Conservation (phyloP, 2,888 invertebrate genomes). For the Melanophora roralis region DNA sequence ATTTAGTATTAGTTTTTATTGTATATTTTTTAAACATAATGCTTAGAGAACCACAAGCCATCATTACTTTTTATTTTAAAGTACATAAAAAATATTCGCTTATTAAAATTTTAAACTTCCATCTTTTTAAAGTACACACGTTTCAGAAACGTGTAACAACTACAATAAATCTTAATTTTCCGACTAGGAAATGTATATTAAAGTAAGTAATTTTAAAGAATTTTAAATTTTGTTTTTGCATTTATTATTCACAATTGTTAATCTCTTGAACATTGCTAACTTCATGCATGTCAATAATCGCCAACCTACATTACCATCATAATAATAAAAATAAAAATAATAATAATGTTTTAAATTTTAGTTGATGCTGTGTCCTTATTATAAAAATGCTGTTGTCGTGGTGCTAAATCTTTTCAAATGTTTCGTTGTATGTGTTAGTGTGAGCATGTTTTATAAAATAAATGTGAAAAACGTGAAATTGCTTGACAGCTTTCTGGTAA, state of each 20-base stretch:
- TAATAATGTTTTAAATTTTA: background rate
- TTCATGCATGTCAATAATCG: slow-evolving; percentile 56
- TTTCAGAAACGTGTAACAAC: slow-evolving; percentile 21
- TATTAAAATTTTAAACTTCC: too few species aligned
- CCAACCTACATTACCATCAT: slow-evolving; percentile 30
- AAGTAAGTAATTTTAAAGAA: slow-evolving; percentile 11
- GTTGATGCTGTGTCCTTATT: slow-evolving; percentile 9
- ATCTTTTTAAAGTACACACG: slow-evolving; percentile 18
- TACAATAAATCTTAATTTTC: slow-evolving; percentile 31
- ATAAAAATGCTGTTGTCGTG: slow-evolving; percentile 8
- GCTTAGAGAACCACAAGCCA: too few species aligned
- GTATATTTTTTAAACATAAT: too few species aligned
- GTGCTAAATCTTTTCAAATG: background rate
- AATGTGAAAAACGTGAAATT: slow-evolving; percentile 62
- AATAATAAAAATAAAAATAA: background rate
- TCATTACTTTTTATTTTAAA: too few species aligned
- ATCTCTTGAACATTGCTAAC: slow-evolving; percentile 36
- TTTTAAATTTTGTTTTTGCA: slow-evolving; percentile 6
- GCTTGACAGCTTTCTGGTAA: slow-evolving; percentile 20
- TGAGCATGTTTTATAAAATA: slow-evolving; percentile 52
- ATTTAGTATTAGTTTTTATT: too few species aligned
- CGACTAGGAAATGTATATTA: background rate
- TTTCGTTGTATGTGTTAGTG: background rate
- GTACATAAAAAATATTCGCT: too few species aligned
- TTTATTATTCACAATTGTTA: slow-evolving; percentile 33